These are phyloP conservation scores for Rhinolophus ferrumequinum DNA, from an alignment of 2,113 vertebrate species.

Conservation along the genomic window DNA sequence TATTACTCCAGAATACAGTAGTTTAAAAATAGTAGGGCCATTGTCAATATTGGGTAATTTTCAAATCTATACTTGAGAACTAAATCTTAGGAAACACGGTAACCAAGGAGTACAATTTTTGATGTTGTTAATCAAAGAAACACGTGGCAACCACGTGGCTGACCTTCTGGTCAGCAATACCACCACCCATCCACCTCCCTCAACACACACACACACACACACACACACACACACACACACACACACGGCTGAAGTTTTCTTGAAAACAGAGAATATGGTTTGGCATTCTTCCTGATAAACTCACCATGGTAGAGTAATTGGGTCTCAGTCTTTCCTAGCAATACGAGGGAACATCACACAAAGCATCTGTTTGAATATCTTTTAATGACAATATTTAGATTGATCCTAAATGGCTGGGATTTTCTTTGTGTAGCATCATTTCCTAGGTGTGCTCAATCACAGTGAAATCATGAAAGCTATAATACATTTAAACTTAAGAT, in stretches of 20 bases:
- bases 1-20: background rate
- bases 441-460: background rate
- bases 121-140: background rate
- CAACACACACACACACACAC: background rate
- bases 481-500: background rate
- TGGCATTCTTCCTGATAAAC: background rate
- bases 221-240: background rate
- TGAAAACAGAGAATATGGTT: background rate
- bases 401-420: background rate
- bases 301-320: background rate
- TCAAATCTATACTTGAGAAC: background rate
- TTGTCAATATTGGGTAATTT: background rate
- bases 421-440: constrained; percentile 17
- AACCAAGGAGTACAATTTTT: background rate
- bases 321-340: background rate
- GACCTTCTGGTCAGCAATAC: background rate
- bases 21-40: background rate
- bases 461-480: background rate
- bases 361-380: background rate
- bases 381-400: background rate
- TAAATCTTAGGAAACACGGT: background rate
- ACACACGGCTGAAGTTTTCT: background rate
- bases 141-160: background rate
- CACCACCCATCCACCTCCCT: background rate
- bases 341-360: background rate